phyloP scores from a whole-genome alignment of 2,797 vertebrate genomes.

The Anolis apletophallus region DNA sequence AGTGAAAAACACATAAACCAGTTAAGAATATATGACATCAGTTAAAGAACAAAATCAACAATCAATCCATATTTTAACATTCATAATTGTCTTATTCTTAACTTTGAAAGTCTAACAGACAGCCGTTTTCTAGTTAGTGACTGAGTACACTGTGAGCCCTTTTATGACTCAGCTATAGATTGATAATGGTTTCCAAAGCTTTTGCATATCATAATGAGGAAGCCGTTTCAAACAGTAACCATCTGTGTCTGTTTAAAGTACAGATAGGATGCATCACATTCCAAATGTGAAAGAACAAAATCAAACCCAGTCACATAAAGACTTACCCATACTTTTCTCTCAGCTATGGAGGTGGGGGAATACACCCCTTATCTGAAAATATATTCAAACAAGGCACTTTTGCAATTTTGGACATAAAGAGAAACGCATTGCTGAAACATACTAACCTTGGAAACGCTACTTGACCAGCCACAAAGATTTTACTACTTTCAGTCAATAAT shows the following conservation, averaged over 20 bases:
- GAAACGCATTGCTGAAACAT: neutral
- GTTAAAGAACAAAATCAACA: no score
- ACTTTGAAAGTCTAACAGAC: neutral
- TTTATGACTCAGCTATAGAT: conserved; percentile 47
- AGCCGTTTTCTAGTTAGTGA: conserved; percentile 13
- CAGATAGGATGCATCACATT: conserved; percentile 43
- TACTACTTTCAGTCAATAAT: neutral
- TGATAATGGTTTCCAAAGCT: conserved; percentile 25
- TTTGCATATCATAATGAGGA: conserved; percentile 25
- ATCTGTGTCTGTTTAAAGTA: conserved; percentile 56
- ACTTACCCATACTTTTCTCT: neutral
- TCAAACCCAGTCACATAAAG: conserved; percentile 21
- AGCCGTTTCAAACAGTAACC: conserved; percentile 47
- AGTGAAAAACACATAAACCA: no score
- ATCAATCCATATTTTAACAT: no score
- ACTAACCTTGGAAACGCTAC: neutral
- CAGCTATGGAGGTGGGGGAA: neutral
- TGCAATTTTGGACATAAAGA: neutral
- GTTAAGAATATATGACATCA: no score
- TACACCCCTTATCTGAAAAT: neutral
- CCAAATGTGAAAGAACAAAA: conserved; percentile 14
- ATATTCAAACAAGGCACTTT: neutral
- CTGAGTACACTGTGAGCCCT: conserved; percentile 35
- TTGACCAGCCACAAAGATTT: neutral
- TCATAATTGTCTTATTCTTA: neutral